phyloP scores from a whole-genome alignment of 2,888 invertebrate species.

The Parochlus steinenii region DNA sequence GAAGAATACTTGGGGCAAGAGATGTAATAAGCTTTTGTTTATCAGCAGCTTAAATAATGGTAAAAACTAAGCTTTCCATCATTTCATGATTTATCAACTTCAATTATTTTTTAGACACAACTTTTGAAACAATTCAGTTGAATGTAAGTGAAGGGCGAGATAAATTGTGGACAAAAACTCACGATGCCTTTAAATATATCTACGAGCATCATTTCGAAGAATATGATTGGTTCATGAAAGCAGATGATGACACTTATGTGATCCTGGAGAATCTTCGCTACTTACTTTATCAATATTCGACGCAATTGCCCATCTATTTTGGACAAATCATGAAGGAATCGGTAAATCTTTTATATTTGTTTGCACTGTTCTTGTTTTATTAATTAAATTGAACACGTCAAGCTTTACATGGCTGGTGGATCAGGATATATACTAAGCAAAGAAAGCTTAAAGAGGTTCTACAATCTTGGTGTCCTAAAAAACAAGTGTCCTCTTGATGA shows the following conservation, averaged over 20 bases:
- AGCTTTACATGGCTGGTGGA: no score
- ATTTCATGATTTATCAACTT: no score
- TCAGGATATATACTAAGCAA: constrained; percentile 3
- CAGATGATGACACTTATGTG: constrained; percentile 87
- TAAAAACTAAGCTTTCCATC: no score
- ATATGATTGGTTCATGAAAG: constrained; percentile 95
- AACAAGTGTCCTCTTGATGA: background rate
- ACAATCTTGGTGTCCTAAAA: background rate
- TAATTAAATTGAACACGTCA: no score
- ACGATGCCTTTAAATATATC: constrained; percentile 78
- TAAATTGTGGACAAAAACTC: constrained; percentile 95
- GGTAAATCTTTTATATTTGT: background rate
- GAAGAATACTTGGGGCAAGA: constrained; percentile 78
- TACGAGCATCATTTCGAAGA: constrained; percentile 68
- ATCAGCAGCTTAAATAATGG: constrained; percentile 59
- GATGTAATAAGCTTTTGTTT: constrained; percentile 64
- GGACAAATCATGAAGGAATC: constrained; percentile 32
- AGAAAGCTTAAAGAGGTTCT: background rate
- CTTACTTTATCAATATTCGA: constrained; percentile 60
- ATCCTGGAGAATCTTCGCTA: constrained; percentile 73
- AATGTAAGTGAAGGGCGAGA: constrained; percentile 79
- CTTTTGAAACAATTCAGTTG: constrained; percentile 60
- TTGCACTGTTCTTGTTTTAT: no score
- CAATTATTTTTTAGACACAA: no score
- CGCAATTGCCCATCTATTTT: constrained; percentile 66